phyloP scores from a whole-genome alignment of 2,797 vertebrate species.

The Podarcis lilfordi region DNA sequence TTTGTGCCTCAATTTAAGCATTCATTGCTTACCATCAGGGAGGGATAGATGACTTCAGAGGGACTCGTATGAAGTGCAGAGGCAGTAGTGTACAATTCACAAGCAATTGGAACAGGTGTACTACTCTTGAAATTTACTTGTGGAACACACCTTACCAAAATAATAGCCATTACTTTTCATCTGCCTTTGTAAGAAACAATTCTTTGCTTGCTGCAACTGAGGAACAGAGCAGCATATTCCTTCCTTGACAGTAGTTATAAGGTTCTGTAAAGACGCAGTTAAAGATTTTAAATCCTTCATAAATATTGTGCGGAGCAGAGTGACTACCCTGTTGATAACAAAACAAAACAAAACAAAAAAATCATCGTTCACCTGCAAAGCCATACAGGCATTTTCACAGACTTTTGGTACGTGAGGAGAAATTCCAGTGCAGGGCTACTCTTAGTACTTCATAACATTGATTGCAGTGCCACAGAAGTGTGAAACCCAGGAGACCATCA shows the following conservation, averaged over 20 bases:
- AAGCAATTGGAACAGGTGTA: neutral
- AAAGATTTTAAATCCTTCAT: neutral
- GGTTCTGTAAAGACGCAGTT: neutral
- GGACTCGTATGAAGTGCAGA: conserved; percentile 7
- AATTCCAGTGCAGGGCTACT: conserved; percentile 3
- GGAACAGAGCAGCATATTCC: neutral
- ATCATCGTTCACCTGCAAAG: neutral
- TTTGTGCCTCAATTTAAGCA: conserved; percentile 62
- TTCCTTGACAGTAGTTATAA: neutral
- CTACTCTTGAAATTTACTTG: neutral
- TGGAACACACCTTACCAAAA: neutral
- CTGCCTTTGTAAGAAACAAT: neutral
- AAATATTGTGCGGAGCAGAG: neutral
- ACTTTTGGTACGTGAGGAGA: conserved; percentile 3
- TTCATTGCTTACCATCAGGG: neutral
- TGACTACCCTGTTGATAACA: neutral
- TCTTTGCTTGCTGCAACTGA: neutral
- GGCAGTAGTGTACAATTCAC: conserved; percentile 27
- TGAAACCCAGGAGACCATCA: conserved; percentile 48
- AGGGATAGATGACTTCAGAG: neutral
- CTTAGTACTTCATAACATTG: conserved; percentile 9
- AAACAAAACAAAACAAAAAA: neutral
- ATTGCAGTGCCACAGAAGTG: conserved; percentile 41
- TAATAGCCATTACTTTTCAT: neutral
- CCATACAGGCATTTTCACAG: neutral